Evolutionary conservation across 2,888 invertebrate genomes (phyloP).

Genomic region (Drosophila mulleri): DNA sequence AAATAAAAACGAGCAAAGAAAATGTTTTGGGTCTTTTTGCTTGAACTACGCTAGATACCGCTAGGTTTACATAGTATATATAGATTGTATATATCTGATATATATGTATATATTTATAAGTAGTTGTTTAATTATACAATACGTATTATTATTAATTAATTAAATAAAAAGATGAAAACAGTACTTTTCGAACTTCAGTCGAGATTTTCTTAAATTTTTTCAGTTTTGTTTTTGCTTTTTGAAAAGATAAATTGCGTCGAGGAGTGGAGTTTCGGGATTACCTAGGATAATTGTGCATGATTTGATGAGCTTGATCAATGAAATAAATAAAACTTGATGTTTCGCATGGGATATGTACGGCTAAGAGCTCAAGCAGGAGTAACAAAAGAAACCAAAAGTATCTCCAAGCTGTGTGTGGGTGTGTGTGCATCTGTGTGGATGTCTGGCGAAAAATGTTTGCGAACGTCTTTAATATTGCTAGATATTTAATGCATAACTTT

Average conservation of each 20-base stretch:
- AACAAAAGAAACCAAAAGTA: slow-evolving; percentile 11
- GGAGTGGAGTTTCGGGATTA: slow-evolving; percentile 6
- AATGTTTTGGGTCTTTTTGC: slow-evolving; percentile 74
- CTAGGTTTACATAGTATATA: slow-evolving; percentile 61
- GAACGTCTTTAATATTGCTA: slow-evolving; percentile 58
- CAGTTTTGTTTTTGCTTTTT: slow-evolving; percentile 16
- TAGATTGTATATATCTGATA: slow-evolving; percentile 48
- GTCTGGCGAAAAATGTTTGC: slow-evolving; percentile 40
- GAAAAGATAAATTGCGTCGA: slow-evolving; percentile 21
- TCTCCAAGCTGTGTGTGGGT: slow-evolving; percentile 32
- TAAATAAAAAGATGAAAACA: slow-evolving; percentile 63
- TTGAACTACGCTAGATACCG: slow-evolving; percentile 69
- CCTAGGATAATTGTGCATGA: slow-evolving; percentile 15
- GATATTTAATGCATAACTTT: slow-evolving; percentile 58
- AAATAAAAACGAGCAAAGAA: slow-evolving; percentile 78
- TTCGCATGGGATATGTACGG: slow-evolving; percentile 74
- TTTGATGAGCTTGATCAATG: slow-evolving; percentile 71
- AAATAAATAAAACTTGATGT: slow-evolving; percentile 80
- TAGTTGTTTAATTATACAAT: slow-evolving; percentile 63
- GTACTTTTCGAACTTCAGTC: slow-evolving; percentile 79
- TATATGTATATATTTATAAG: slow-evolving; percentile 58
- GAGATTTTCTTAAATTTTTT: slow-evolving; percentile 49
- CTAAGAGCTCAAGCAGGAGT: slow-evolving; percentile 45
- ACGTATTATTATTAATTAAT: slow-evolving; percentile 30
- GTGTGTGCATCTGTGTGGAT: slow-evolving; percentile 8